phyloP scores from a whole-genome alignment of 2,113 vertebrate genomes.

The Rhegmatorhina hoffmannsi region DNA sequence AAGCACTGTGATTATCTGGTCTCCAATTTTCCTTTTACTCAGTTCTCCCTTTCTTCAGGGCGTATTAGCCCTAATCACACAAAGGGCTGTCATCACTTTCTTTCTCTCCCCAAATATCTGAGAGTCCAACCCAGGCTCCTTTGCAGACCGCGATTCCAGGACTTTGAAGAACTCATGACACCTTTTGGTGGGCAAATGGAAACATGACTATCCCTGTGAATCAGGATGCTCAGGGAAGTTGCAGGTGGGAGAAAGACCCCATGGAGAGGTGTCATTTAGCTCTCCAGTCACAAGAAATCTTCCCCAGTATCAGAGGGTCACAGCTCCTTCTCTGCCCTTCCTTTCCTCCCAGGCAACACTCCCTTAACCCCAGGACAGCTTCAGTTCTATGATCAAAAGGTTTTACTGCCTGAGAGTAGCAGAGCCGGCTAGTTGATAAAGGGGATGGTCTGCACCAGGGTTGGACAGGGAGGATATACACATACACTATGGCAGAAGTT shows the following conservation, averaged over 20 bases:
- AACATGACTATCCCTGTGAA: neutral
- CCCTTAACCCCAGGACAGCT: neutral
- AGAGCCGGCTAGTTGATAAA: neutral
- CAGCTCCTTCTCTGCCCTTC: neutral
- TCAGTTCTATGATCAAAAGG: neutral
- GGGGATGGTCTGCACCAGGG: neutral
- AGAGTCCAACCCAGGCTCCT: neutral
- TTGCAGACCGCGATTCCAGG: rapidly evolving
- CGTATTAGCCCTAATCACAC: rapidly evolving
- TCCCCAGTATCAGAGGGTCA: neutral
- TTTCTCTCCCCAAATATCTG: neutral
- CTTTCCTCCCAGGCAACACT: neutral
- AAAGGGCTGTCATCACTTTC: neutral
- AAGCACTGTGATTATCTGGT: neutral
- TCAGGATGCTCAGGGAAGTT: neutral
- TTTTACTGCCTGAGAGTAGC: neutral
- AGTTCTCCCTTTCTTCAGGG: neutral
- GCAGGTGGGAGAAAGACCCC: rapidly evolving
- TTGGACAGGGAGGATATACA: neutral
- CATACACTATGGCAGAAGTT: neutral
- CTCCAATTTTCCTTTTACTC: neutral
- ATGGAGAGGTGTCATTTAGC: neutral
- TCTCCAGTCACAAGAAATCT: neutral
- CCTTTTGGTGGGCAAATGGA: neutral
- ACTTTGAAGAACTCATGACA: neutral